Conservation (phyloP, 1,140 invertebrate species). For the Heliconius eleuchia region DNA sequence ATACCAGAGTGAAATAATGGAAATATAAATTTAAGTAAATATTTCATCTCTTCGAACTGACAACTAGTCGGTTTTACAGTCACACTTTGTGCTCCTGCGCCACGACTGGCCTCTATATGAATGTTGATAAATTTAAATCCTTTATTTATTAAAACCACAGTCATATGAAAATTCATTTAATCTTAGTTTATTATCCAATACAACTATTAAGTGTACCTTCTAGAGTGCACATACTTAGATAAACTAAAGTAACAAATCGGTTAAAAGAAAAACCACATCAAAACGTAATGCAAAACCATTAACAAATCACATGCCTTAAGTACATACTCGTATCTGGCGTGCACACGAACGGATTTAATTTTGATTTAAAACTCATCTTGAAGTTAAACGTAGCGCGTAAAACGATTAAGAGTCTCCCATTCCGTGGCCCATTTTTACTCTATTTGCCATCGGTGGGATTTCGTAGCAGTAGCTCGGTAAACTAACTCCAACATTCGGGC, state of each 20-base stretch:
- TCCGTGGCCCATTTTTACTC: slow-evolving; percentile 53
- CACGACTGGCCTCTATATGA: no score
- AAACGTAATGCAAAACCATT: slow-evolving; percentile 10
- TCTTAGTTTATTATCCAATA: no score
- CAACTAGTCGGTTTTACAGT: no score
- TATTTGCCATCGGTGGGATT: slow-evolving; percentile 54
- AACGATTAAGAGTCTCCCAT: slow-evolving; percentile 54
- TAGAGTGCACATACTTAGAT: no score
- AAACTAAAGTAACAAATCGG: background rate
- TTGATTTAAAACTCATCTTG: slow-evolving; percentile 50
- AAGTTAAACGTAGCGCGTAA: slow-evolving; percentile 53
- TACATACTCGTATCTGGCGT: slow-evolving; percentile 19
- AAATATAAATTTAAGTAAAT: no score
- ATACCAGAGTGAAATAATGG: no score
- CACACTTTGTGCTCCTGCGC: no score
- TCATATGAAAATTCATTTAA: no score
- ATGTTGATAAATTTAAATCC: no score
- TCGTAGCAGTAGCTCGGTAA: slow-evolving; percentile 60
- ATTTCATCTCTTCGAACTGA: no score
- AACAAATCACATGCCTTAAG: slow-evolving; percentile 27
- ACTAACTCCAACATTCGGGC: slow-evolving; percentile 75
- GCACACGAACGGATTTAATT: slow-evolving; percentile 40
- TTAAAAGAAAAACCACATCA: background rate
- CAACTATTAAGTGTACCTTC: no score
- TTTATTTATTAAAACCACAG: no score